Conservation (phyloP, 2,797 vertebrate genomes). For the Corythornis leucogaster region DNA sequence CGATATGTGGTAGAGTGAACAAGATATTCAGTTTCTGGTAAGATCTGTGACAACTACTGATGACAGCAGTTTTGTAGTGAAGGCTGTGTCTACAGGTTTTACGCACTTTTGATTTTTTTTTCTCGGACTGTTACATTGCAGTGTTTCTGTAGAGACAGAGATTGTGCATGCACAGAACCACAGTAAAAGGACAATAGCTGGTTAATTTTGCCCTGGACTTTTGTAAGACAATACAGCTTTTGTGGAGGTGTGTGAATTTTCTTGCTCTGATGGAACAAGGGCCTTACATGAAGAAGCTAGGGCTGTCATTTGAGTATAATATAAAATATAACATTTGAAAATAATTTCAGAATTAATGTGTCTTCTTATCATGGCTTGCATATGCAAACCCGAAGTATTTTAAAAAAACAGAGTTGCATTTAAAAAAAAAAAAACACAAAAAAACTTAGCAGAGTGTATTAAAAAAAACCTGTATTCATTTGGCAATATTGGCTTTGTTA, state of each 20-base stretch:
- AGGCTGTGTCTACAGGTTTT: background rate
- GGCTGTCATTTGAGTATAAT: background rate
- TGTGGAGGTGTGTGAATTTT: background rate
- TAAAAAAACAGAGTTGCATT: background rate
- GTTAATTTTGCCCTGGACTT: constrained; percentile 40
- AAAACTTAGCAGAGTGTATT: background rate
- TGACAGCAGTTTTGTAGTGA: background rate
- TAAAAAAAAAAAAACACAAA: too few relatives aligned
- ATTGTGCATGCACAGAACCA: background rate
- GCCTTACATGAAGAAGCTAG: background rate
- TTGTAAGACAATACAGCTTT: background rate
- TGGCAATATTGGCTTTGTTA: background rate
- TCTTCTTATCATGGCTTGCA: background rate
- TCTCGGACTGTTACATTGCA: background rate
- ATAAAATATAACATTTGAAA: background rate
- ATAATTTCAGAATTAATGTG: background rate
- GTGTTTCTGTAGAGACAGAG: background rate
- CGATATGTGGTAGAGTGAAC: background rate
- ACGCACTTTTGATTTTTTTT: background rate
- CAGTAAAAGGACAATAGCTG: background rate
- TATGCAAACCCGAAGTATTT: background rate
- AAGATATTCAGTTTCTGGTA: background rate
- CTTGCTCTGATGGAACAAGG: background rate
- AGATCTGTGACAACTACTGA: background rate
- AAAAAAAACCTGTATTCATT: background rate